Percentiles rank a stretch among this genome's conserved stretches.
These are phyloP conservation scores for Buceros bicornis DNA, from an alignment of 2,797 vertebrate species.

Conservation along the genomic window DNA sequence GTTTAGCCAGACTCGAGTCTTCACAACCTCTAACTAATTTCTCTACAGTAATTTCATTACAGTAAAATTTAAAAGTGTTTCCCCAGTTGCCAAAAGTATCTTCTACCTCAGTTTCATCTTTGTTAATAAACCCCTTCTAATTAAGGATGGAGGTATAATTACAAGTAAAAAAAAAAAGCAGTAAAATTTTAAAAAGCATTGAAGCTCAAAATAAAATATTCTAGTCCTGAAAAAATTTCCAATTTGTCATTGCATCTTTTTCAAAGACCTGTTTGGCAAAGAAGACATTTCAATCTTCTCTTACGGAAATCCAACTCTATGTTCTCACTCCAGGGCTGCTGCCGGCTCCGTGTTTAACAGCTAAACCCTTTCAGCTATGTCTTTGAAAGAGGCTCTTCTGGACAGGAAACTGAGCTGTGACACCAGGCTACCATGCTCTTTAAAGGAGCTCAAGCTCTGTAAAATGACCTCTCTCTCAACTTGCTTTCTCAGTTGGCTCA, in stretches of 20 bases:
- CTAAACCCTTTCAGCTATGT: not conserved
- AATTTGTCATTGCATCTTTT: not conserved
- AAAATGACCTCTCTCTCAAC: not conserved
- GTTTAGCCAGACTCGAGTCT: not conserved
- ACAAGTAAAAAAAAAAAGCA: not conserved
- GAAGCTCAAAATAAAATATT: not conserved
- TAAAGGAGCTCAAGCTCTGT: not conserved
- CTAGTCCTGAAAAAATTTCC: not conserved
- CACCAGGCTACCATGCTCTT: not conserved
- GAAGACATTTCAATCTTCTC: not conserved
- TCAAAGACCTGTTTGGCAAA: not conserved
- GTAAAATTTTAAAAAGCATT: not conserved
- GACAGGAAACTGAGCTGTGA: constrained; percentile 31
- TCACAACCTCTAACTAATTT: not conserved
- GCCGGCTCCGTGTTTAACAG: rapidly evolving
- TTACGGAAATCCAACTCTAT: not conserved
- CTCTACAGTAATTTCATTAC: not conserved
- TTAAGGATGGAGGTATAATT: not conserved
- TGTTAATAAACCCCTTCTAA: not conserved
- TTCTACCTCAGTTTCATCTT: not conserved
- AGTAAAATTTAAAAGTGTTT: not conserved
- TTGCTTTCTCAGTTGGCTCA: not conserved
- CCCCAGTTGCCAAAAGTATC: not conserved
- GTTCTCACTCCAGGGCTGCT: not conserved
- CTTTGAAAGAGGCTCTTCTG: not conserved